A percentile compares a stretch with the other conserved stretches of the same genome.
phyloP scores from a whole-genome alignment of 2,113 vertebrate species.

The Toxostoma redivivum region DNA sequence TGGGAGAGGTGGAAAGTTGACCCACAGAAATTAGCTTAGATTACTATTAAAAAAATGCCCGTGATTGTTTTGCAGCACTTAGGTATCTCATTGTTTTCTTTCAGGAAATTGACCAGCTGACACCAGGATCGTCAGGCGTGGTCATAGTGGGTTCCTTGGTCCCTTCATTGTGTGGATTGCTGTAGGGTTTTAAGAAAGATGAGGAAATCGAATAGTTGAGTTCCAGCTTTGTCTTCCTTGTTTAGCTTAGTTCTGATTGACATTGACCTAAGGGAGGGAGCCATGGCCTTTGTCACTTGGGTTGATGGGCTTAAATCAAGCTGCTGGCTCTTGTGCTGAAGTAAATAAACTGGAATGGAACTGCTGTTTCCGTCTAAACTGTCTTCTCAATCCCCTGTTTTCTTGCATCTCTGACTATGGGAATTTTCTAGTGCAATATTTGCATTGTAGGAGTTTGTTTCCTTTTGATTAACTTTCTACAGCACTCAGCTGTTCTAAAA shows the following conservation, averaged over 20 bases:
- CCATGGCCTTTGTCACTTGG: not conserved
- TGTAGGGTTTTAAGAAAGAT: not conserved
- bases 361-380: not conserved
- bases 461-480: not conserved
- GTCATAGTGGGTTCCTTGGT: not conserved
- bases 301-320: not conserved
- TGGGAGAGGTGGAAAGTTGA: not conserved
- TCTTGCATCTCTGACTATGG: not conserved
- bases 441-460: not conserved
- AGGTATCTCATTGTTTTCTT: rapidly evolving
- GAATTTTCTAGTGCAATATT: not conserved
- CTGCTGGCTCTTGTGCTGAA: not conserved
- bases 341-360: not conserved
- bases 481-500: not conserved
- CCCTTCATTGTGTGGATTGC: not conserved
- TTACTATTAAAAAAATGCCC: not conserved
- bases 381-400: not conserved
- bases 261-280: not conserved
- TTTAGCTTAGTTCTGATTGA: not conserved
- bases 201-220: not conserved
- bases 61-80: not conserved
- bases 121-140: rapidly evolving
- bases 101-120: not conserved
- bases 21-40: not conserved
- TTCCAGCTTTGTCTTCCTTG: not conserved